Percentiles rank a stretch among this genome's conserved stretches.
Conservation (phyloP, 2,113 vertebrate species). For the Bungarus multicinctus region DNA sequence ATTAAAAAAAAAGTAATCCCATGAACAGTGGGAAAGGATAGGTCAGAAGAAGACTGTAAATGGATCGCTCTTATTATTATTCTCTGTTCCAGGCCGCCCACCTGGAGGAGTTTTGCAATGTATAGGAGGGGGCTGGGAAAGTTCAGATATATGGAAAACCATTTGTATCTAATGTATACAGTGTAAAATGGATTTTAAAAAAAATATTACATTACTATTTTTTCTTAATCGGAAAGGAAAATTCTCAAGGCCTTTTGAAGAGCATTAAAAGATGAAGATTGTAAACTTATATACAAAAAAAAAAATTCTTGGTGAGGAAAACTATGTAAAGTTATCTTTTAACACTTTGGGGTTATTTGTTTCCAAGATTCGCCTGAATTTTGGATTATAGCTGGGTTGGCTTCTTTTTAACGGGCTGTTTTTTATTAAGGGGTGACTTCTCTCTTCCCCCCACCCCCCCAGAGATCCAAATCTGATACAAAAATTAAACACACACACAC, state of each 20-base stretch:
- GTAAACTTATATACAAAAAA: conserved; percentile 83
- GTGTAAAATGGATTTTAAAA: conserved; percentile 90
- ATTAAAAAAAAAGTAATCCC: conserved; percentile 47
- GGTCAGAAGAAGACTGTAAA: conserved; percentile 66
- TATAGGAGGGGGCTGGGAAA: conserved; percentile 68
- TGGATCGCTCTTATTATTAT: conserved; percentile 51
- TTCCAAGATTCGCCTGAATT: conserved; percentile 84
- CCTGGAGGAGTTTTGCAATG: conserved; percentile 78
- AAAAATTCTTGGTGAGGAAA: conserved; percentile 71
- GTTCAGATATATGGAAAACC: conserved; percentile 74
- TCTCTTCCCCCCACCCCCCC: conserved; percentile 51
- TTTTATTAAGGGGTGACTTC: conserved; percentile 65
- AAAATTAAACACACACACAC: conserved; percentile 38
- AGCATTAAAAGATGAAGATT: conserved; percentile 82
- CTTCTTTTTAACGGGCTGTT: conserved; percentile 73
- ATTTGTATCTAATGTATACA: conserved; percentile 88
- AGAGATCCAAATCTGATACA: conserved; percentile 74
- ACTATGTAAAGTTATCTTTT: conserved; percentile 84
- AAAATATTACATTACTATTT: conserved; percentile 92
- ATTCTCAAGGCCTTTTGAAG: conserved; percentile 85
- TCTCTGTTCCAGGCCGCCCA: conserved; percentile 62
- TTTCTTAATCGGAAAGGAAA: conserved; percentile 94
- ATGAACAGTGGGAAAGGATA: conserved; percentile 63
- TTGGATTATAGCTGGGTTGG: conserved; percentile 69
- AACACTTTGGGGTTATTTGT: conserved; percentile 81